Base-by-base conservation (phyloP, 2,797 vertebrate species). In the Lepilemur ruficaudatus region DNA sequence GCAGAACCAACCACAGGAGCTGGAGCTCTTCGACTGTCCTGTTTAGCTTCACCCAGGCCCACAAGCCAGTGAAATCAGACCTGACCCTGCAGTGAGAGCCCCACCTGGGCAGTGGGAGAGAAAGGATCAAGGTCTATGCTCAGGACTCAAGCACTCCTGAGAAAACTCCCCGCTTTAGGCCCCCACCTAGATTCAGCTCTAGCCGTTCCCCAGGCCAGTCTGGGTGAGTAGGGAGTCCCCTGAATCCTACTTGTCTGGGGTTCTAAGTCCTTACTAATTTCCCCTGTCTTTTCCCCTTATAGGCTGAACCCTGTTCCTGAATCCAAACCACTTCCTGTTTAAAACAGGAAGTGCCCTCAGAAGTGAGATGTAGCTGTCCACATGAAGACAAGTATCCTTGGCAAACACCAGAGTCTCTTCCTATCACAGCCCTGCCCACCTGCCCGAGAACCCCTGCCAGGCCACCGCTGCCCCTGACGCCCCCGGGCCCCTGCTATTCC, bases 241-340 rank as follows among this genome's bases (percentile, higher is more conserved):
- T 38, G 43, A 35, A 35, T 17, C 12, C 55, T 90, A 57, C 55
- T 38, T 67, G 81, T 28, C 84, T 46, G 7, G 20, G 61, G 84
- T 25, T 13, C 3, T 23, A 59, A 89, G n/a, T 46, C 43, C 46
- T 79, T 50, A 17, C 28, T 72, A 79, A 65, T 15, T 38, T 95
- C 50, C n/a, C 38, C 65, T 82, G 86, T 73, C 61, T 83, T 94
- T 94, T 86, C 30, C 50, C 17, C 13, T 65, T 82, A 41, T 65
- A 52, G 46, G 20, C 69, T 25, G 35, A n/a, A 78, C 38, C 25
- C 69, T 79, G 43, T 95, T 89, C 46, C 67, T 93, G 30, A 73
- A 82, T 91, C 59, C 55, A 75, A 97, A 82, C 18, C 25, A 82
- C 82, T 96, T 96, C 57, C 73, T 70, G 22, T 91, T 95, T 95